Evolutionary conservation across 2,113 vertebrate species (phyloP), one percentile per base, ranked within the genome.

Genomic region (Symphodus melops): DNA sequence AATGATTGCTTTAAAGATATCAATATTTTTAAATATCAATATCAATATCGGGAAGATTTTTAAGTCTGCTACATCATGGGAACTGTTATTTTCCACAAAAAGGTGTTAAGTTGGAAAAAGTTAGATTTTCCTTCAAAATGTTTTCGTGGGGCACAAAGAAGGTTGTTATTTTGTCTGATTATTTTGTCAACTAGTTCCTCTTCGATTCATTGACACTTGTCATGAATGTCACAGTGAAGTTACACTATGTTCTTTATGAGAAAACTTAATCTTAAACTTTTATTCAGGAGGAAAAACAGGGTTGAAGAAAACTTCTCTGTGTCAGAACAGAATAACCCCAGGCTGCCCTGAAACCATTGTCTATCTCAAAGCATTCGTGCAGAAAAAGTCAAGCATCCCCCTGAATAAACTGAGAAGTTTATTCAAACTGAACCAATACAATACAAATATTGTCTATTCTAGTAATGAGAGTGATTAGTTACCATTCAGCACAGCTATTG

Each of bases 261-360:
- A 70, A 81, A 78, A 68, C 16, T 10, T 61, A 44, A 75, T 72
- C 69, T 60, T 41, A 33, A 80, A 70, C 19, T 25, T 54, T 59
- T 57, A 68, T 71, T 72, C 17, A 44, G 17, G 57, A 70, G 64
- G 60, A 56, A 64, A 83, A 81, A 19, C 17, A 53, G 9, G 9
- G 44, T 71, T 58, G 42, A 65, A 77, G 49, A 21, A 46, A 82
- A 74, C 3, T 58, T 53, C 11, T 55, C 25, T 39, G 11, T 69
- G 61, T 76, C 52, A 44, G 23, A 61, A 19, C 60, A 56, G 56
- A 33, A 39, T 53, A 53, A 76, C 60, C 41, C 56, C 57, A 63
- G 48, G 44, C 68, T 23, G 8, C n/a, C 42, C 36, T 68, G 16
- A 74, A 73, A 79, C 69, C 72, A 61, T 20, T 33, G 28, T 33